These are phyloP conservation scores for Cephalopterus ornatus DNA, from an alignment of 2,113 vertebrate species.

Conservation along the genomic window DNA sequence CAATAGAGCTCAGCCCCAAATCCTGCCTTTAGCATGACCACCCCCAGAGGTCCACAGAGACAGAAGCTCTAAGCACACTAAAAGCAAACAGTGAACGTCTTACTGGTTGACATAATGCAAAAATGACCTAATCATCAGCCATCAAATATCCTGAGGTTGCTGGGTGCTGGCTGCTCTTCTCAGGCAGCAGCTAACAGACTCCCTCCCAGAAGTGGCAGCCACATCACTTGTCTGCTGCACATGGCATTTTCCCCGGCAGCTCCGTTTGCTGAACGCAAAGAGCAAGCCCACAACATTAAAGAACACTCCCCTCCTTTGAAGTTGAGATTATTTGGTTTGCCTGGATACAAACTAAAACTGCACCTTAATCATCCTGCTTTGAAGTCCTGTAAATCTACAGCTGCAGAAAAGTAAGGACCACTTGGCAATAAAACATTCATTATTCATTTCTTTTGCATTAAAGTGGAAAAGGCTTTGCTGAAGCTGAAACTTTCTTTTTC, in stretches of 20 bases:
- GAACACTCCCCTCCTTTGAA: conserved; percentile 16
- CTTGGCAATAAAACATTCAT: neutral
- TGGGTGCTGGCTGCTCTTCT: neutral
- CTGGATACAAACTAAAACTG: conserved; percentile 7
- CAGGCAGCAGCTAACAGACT: neutral
- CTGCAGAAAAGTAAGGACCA: neutral
- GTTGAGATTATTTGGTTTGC: conserved; percentile 3
- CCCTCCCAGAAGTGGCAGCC: neutral
- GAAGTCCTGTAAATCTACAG: conserved; percentile 40
- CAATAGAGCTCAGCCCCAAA: neutral
- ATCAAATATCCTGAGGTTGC: neutral
- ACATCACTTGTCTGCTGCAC: neutral
- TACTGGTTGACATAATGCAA: accelerated
- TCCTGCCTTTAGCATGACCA: neutral
- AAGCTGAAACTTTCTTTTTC: neutral
- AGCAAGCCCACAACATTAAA: neutral
- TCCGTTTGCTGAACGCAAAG: neutral
- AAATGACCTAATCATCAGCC: neutral
- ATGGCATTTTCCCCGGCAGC: neutral
- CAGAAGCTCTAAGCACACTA: neutral
- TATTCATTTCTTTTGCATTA: neutral
- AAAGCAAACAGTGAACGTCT: neutral
- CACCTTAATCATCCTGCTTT: conserved; percentile 36
- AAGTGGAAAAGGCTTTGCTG: neutral
- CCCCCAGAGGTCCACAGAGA: neutral